Evolutionary conservation across 2,797 vertebrate genomes (phyloP).

Genomic region (Gambusia yucatana): DNA sequence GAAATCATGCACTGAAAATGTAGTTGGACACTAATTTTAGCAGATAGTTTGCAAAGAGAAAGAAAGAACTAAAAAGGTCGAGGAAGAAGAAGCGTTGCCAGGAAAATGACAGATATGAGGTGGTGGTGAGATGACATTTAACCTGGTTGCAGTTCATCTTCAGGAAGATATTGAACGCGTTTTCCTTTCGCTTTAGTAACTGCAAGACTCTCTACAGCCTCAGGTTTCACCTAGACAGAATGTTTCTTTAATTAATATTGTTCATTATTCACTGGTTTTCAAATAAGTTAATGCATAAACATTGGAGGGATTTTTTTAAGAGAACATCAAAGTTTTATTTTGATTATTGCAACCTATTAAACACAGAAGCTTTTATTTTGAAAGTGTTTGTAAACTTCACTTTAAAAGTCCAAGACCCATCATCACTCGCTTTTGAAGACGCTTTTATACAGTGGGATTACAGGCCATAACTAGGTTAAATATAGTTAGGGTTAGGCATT

Average conservation of each 20-base stretch:
- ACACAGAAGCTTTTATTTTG: not conserved
- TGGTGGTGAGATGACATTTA: conserved; percentile 36
- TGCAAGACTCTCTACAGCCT: conserved; percentile 49
- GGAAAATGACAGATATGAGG: not conserved
- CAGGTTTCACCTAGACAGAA: conserved; percentile 70
- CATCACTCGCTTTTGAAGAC: not conserved
- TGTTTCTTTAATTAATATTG: not conserved
- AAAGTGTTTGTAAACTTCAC: not conserved
- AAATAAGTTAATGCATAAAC: not conserved
- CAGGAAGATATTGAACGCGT: conserved; percentile 37
- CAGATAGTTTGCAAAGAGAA: not conserved
- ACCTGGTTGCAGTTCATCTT: conserved; percentile 78
- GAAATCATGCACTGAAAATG: not conserved
- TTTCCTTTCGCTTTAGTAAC: conserved; percentile 60
- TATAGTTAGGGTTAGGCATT: not conserved
- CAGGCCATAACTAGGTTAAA: not conserved
- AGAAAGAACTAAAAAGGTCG: conserved; percentile 4
- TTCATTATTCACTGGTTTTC: not conserved
- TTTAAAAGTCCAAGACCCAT: not conserved
- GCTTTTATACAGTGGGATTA: not conserved
- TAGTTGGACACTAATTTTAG: not conserved
- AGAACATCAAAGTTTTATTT: not conserved
- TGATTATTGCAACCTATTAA: not conserved
- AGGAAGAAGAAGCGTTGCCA: not conserved
- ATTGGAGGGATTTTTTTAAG: not conserved